Evolutionary conservation across 2,113 vertebrate species (phyloP), one percentile per base, ranked within the genome.

Genomic region (Callithrix jacchus): DNA sequence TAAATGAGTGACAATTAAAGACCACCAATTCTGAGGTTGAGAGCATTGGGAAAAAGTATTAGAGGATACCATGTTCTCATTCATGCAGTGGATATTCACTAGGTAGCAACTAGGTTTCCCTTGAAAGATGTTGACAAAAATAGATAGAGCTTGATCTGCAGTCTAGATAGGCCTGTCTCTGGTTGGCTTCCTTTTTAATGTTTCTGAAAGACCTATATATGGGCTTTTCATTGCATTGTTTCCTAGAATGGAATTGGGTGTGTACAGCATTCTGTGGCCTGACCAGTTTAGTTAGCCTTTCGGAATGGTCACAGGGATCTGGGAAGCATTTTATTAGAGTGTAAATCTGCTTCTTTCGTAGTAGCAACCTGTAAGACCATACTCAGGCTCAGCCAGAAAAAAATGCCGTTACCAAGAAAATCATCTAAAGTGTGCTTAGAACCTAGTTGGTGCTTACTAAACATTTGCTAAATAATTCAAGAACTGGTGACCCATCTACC

Each of bases 1-100:
- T 58, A 80, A 96, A 95, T 93, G 27, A 94, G 54, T 61, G 45
- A 23, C 3, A 73, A 30, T 83, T 64, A 79, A 81, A 88, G 76
- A 30, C n/a, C 3, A 13, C 9, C 7, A 45, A 94, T 52, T 80
- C 68, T 87, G 12, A 79, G 68, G 47, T 64, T 32, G 3, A 47
- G 9, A 64, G 8, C 42, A n/a, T 1, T 73, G 40, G 35, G 27
- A 18, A 32, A 47, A 71, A n/a, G 17, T 20, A 42, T 37, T 42
- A 5, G 10, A 84, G 30, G 8, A 11, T 25, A 37, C 8, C 30
- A 8, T 42, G 47, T 61, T 80, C 11, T 87, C 70, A 16, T 85
- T 95, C 32, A 40, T 23, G 73, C 40, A 9, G 0, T 3, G 21
- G 11, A 20, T 86, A 70, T 66, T 58, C 40, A 23, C 6, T 52